Conservation (phyloP, 2,888 invertebrate species). For the Synanthedon myopaeformis region DNA sequence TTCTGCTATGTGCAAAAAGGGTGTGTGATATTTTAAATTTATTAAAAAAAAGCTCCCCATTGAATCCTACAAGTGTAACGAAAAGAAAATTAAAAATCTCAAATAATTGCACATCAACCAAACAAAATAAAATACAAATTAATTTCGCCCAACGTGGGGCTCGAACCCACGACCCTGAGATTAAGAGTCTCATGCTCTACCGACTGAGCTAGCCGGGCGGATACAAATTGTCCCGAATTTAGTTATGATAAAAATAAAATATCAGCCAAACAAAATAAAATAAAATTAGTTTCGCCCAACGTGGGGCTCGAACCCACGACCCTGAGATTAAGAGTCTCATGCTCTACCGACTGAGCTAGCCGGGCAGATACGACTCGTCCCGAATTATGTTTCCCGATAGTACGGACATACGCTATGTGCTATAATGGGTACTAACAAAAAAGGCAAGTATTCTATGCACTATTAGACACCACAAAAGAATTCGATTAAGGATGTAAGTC, state of each 20-base stretch:
- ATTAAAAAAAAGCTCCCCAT: too few species aligned
- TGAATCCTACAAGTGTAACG: background rate
- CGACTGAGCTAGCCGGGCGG: conserved; percentile 70
- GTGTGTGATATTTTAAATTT: too few species aligned
- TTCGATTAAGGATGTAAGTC: too few species aligned
- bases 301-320: conserved; percentile 73
- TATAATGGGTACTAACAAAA: too few species aligned
- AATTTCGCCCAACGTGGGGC: conserved; percentile 18
- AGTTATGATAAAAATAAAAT: too few species aligned
- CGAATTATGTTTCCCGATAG: too few species aligned
- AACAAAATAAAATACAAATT: background rate
- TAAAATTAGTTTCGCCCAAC: conserved; percentile 46
- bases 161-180: conserved; percentile 76
- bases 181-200: conserved; percentile 75
- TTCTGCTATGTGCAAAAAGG: too few species aligned
- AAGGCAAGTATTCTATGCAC: too few species aligned
- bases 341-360: conserved; percentile 69
- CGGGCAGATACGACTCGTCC: conserved; percentile 25
- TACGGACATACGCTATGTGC: too few species aligned
- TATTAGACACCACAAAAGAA: too few species aligned
- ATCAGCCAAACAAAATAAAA: too few species aligned
- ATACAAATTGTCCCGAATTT: background rate
- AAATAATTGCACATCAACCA: too few species aligned
- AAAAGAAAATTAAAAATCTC: background rate
- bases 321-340: conserved; percentile 73